Conservation (phyloP, 2,797 vertebrate genomes). For the Acrossocheilus fasciatus region DNA sequence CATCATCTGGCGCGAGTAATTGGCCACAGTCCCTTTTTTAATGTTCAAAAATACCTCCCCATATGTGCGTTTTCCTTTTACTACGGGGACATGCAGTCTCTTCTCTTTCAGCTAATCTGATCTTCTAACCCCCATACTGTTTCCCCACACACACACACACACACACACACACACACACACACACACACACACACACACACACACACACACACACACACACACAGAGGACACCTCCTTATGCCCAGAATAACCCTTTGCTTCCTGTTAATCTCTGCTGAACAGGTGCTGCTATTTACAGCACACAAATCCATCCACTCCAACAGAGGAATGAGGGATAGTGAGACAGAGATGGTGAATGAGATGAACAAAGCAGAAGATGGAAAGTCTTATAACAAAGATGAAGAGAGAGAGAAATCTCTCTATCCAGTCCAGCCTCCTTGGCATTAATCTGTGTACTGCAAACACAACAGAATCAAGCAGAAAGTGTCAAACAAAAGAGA, state of each 20-base stretch:
- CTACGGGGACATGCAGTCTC: not conserved
- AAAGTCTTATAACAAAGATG: conserved; percentile 3
- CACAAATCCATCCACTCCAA: conserved; percentile 79
- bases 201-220: conserved; percentile 42
- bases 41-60: conserved; percentile 17
- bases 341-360: not conserved
- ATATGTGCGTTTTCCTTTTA: not conserved
- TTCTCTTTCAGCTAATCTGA: conserved; percentile 25
- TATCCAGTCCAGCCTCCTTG: conserved; percentile 2
- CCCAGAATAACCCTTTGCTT: conserved; percentile 76
- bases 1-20: not conserved
- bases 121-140: conserved; percentile 35
- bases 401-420: conserved; percentile 1
- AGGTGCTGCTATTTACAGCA: conserved; percentile 83
- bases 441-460: not conserved
- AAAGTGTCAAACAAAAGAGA: not conserved
- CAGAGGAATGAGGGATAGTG: conserved; percentile 19
- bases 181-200: conserved; percentile 25
- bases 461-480: conserved; percentile 3
- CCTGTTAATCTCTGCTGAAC: conserved; percentile 81
- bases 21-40: conserved; percentile 21
- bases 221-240: conserved; percentile 60
- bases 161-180: not conserved
- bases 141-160: conserved; percentile 18
- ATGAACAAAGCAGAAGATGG: conserved; percentile 19